Percentiles rank a stretch among this genome's conserved stretches.
phyloP scores from a whole-genome alignment of 2,113 vertebrate genomes.

The Archocentrus centrarchus region DNA sequence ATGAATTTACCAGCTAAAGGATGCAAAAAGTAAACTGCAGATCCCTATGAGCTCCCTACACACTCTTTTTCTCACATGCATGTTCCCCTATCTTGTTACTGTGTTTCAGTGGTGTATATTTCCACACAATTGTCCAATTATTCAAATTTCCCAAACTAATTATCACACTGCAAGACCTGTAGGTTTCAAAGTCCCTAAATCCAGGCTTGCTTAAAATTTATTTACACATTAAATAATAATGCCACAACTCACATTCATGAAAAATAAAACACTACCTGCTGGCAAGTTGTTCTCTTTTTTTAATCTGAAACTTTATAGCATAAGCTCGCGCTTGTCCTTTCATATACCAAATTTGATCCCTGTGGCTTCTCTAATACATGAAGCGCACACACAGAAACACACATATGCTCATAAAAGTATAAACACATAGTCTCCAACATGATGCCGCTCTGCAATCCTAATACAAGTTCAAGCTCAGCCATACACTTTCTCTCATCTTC shows the following conservation, averaged over 20 bases:
- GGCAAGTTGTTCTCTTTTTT: neutral
- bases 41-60: neutral
- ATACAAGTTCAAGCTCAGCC: neutral
- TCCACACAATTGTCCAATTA: neutral
- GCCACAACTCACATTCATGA: neutral
- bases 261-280: neutral
- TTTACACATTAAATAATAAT: neutral
- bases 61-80: neutral
- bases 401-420: neutral
- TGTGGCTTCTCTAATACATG: neutral
- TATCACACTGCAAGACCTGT: neutral
- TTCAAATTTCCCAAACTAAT: neutral
- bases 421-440: conserved; percentile 10
- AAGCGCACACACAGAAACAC: neutral
- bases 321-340: neutral
- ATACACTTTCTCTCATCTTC: conserved; percentile 2
- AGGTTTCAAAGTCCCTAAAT: neutral
- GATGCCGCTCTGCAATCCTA: neutral
- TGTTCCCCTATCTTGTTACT: neutral
- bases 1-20: neutral
- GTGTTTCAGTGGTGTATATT: neutral
- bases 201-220: neutral
- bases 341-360: neutral
- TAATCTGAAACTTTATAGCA: neutral
- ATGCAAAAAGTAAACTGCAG: neutral